phyloP scores from a whole-genome alignment of 2,113 vertebrate species.

The Podarcis muralis region DNA sequence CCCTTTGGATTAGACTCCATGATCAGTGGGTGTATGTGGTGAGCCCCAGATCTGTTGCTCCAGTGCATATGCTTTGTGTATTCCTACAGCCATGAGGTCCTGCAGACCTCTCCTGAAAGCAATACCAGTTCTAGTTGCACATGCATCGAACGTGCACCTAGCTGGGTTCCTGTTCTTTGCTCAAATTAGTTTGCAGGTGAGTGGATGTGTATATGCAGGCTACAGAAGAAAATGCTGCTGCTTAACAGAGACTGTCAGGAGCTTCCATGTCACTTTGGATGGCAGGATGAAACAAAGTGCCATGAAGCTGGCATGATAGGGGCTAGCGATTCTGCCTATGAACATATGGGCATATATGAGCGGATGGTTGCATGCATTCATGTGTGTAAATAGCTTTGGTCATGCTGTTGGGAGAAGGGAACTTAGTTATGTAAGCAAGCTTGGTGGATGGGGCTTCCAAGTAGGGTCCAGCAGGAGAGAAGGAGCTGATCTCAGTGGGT shows the following conservation, averaged over 20 bases:
- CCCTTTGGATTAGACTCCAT: background rate
- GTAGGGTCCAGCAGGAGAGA: too few species aligned
- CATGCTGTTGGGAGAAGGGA: too few species aligned
- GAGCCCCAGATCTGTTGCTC: background rate
- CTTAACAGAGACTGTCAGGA: background rate
- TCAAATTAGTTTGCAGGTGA: background rate
- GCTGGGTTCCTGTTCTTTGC: background rate
- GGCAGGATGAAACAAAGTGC: too few species aligned
- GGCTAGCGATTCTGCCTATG: background rate
- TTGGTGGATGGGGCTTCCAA: background rate
- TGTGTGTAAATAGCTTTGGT: background rate
- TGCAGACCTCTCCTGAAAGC: background rate
- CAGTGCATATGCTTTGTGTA: too few species aligned
- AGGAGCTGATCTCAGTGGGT: background rate
- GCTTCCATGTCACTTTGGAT: too few species aligned
- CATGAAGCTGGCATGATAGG: background rate
- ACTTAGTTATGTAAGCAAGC: background rate
- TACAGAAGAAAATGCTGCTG: background rate
- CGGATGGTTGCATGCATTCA: background rate
- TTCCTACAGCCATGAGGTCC: too few species aligned
- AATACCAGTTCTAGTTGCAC: background rate
- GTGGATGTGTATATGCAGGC: background rate
- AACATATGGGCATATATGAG: background rate
- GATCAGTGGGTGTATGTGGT: background rate
- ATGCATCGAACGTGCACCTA: background rate